Percentiles rank a stretch among this genome's conserved stretches.
Evolutionary conservation across 1,140 invertebrate species (phyloP).

Genomic region (Trichomalopsis sarcophagae): DNA sequence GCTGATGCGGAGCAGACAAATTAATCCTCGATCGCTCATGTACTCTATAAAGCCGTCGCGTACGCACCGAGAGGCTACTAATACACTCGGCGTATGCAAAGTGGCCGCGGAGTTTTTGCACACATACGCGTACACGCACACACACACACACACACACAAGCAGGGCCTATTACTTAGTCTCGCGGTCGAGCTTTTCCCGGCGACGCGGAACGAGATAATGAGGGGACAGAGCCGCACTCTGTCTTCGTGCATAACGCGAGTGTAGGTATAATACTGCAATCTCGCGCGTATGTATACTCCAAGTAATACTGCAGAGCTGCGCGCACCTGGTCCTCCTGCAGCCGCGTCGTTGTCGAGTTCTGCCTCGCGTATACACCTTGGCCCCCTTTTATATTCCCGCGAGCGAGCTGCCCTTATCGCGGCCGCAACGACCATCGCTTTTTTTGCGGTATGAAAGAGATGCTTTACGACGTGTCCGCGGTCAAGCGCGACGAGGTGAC

Average conservation of each 20-base stretch:
- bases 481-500: not conserved
- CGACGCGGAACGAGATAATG: slow-evolving; percentile 25
- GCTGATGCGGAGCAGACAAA: not conserved
- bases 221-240: not conserved
- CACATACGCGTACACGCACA: too few species aligned
- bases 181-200: slow-evolving; percentile 4
- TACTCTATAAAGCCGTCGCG: not conserved
- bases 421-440: slow-evolving; percentile 1
- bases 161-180: slow-evolving; percentile 7
- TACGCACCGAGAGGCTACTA: not conserved
- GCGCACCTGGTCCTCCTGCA: slow-evolving; percentile 5
- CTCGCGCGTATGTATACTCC: not conserved
- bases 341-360: not conserved
- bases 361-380: not conserved
- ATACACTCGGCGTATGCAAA: not conserved
- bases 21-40: not conserved
- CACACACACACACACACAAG: too few species aligned
- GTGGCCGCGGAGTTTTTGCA: not conserved
- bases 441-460: not conserved
- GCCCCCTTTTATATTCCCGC: slow-evolving; percentile 24
- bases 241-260: not conserved
- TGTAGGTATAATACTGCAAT: not conserved
- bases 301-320: not conserved
- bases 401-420: slow-evolving; percentile 24
- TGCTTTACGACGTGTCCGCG: not conserved